These are phyloP conservation scores for Myripristis jacobus DNA, from an alignment of 2,797 vertebrate genomes.

Conservation along the genomic window DNA sequence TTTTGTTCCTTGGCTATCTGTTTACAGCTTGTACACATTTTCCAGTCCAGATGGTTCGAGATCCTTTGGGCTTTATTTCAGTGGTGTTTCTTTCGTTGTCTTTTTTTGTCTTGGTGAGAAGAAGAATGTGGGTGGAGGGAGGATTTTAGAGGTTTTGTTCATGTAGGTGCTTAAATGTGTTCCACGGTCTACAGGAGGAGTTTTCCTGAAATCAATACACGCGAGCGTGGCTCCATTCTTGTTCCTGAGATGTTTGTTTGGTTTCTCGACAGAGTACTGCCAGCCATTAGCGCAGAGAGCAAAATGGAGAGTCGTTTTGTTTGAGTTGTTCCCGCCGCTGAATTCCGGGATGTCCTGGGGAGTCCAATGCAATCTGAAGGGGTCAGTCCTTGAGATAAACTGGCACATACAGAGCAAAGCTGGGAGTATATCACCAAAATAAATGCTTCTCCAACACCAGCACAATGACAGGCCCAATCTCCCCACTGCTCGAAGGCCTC, in stretches of 20 bases:
- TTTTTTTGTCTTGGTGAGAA: conserved; percentile 14
- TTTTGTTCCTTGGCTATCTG: conserved; percentile 55
- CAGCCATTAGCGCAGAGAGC: conserved; percentile 28
- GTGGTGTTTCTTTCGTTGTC: conserved; percentile 31
- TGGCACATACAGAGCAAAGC: conserved; percentile 44
- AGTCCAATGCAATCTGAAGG: conserved; percentile 50
- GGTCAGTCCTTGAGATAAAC: conserved; percentile 50
- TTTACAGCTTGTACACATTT: conserved; percentile 64
- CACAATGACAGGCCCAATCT: conserved; percentile 60
- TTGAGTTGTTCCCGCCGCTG: conserved; percentile 33
- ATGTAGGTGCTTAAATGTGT: conserved; percentile 51
- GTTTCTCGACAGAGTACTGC: conserved; percentile 19
- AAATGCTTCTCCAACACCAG: conserved; percentile 56
- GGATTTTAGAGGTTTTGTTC: conserved; percentile 54
- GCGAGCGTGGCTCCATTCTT: conserved; percentile 21
- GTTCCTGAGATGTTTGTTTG: conserved; percentile 30
- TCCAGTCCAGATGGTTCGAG: conserved; percentile 55
- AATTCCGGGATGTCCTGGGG: conserved; percentile 62
- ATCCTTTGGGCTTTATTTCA: conserved; percentile 56
- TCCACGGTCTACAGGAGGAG: conserved; percentile 43
- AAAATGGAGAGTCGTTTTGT: conserved; percentile 42
- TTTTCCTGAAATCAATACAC: conserved; percentile 61
- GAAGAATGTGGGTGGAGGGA: conserved; percentile 46
- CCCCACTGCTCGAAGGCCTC: conserved; percentile 53
- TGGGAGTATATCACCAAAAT: conserved; percentile 66